Evolutionary conservation across 1,140 invertebrate genomes (phyloP), one percentile per base, ranked within the genome.

Genomic region (Heliconius melpomene): DNA sequence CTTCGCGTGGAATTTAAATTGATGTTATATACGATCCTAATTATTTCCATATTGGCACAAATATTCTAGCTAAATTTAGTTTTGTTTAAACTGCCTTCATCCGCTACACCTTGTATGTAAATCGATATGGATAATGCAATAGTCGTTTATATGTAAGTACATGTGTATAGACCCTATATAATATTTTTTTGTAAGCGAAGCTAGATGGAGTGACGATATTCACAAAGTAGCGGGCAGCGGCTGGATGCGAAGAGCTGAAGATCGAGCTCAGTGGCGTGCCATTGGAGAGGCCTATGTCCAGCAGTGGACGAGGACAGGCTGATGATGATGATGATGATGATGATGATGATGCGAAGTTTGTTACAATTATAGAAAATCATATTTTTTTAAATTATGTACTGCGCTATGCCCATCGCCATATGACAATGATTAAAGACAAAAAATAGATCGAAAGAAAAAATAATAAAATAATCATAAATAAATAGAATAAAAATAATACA

Each of bases 61-160:
- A 66, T 5, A 66, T 66, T 66, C 60, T 66, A 66, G 26, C 26
- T 66, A 16, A 18, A 66, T 23, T 66, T 11, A 66, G 60, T 66
- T 66, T 66, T 66, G 60, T 66, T 66, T 66, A 66, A 66, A 66
- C 60, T 66, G 60, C 60, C 60, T 66, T 66, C 60, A 66, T 66
- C 60, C 60, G 60, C 60, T 29, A 66, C 60, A 16, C 60, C 60
- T 66, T 66, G 60, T 66, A 66, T 66, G 60, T 66, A 26, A 66
- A 66, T 66, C 26, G 60, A 66, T 26, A 11, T 29, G 60, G 60
- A 16, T 66, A 66, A 18, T 29, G 60, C 23, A 66, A 66, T 5
- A 66, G 60, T 23, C 60, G 5, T 16, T 66, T 66, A 66, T 66
- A 29, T 29, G 60, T 66, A 13, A 5, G n/a, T 23, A 57, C 54